Percentiles rank a stretch among this genome's conserved stretches.
These are phyloP conservation scores for Drosophila cardini DNA, from an alignment of 1,140 invertebrate genomes.

Conservation along the genomic window DNA sequence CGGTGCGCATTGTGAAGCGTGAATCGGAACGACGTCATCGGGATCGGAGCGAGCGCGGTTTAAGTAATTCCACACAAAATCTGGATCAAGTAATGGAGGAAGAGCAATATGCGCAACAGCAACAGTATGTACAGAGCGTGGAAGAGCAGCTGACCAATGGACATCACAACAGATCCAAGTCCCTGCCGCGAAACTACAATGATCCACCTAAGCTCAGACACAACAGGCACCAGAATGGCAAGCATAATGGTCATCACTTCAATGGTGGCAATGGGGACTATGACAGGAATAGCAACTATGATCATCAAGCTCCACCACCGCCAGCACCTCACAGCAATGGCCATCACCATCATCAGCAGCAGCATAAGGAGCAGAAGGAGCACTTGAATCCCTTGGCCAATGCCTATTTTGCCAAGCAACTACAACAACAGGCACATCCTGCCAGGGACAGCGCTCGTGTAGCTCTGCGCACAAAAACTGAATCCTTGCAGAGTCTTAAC, in stretches of 20 bases:
- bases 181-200: slow-evolving; percentile 74
- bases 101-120: slow-evolving; percentile 70
- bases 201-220: slow-evolving; percentile 72
- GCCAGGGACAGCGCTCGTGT: slow-evolving; percentile 67
- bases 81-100: slow-evolving; percentile 87
- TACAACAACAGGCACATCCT: slow-evolving; percentile 74
- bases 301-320: slow-evolving; percentile 70
- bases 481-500: slow-evolving; percentile 84
- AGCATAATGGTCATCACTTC: slow-evolving; percentile 72
- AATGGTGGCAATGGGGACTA: slow-evolving; percentile 62
- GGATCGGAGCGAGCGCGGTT: slow-evolving; percentile 87
- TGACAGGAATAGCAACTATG: slow-evolving; percentile 80
- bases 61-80: slow-evolving; percentile 82
- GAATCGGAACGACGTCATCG: slow-evolving; percentile 93
- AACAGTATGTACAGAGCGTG: slow-evolving; percentile 50
- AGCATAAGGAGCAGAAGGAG: slow-evolving; percentile 61
- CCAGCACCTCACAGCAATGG: slow-evolving; percentile 66
- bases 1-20: slow-evolving; percentile 96
- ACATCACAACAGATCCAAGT: slow-evolving; percentile 75
- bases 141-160: slow-evolving; percentile 74
- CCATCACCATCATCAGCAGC: slow-evolving; percentile 60
- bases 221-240: slow-evolving; percentile 62
- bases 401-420: slow-evolving; percentile 80
- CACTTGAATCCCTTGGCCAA: slow-evolving; percentile 80
- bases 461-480: slow-evolving; percentile 78